Evolutionary conservation across 2,113 vertebrate genomes (phyloP).

Genomic region (Lepidothrix coronata): DNA sequence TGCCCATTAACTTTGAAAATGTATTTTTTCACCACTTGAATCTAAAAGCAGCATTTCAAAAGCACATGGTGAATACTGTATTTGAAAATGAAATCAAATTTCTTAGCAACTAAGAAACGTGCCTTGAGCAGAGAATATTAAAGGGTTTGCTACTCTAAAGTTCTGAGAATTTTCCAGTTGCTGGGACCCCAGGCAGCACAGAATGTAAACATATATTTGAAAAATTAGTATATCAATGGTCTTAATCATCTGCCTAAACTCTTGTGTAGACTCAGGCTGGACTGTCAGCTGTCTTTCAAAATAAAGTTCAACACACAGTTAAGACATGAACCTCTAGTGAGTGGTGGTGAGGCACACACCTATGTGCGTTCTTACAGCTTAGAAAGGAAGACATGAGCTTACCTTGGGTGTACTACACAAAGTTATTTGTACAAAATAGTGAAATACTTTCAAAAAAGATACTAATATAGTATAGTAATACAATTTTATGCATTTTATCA

Average conservation of each 20-base stretch:
- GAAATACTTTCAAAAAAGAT: neutral
- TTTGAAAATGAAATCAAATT: neutral
- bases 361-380: neutral
- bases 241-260: neutral
- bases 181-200: neutral
- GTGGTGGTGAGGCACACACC: neutral
- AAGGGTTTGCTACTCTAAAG: neutral
- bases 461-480: neutral
- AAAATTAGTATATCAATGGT: neutral
- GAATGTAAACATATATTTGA: neutral
- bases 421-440: neutral
- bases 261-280: neutral
- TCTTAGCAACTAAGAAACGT: neutral
- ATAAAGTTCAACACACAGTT: neutral
- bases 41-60: neutral
- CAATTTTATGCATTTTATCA: neutral
- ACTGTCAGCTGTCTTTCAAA: neutral
- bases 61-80: neutral
- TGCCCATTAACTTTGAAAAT: neutral
- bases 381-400: neutral
- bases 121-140: neutral
- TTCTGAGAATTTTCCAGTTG: neutral
- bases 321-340: neutral
- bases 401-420: fast-evolving
- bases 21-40: neutral